Percentiles rank a stretch among this genome's conserved stretches.
phyloP scores from a whole-genome alignment of 1,140 invertebrate species.

The Formica selysi region DNA sequence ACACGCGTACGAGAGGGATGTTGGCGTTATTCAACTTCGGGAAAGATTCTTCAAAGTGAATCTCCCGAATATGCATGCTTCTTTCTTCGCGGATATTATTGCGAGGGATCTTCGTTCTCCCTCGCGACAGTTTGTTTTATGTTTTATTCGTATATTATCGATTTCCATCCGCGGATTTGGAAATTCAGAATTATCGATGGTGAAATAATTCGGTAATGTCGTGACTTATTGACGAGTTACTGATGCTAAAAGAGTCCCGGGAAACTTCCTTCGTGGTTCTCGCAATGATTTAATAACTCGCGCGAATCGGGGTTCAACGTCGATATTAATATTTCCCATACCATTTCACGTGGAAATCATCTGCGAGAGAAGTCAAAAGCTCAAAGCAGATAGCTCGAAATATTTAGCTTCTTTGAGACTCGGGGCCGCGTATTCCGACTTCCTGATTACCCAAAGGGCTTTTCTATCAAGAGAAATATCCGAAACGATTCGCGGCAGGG shows the following conservation, averaged over 20 bases:
- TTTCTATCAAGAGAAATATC: slow-evolving; percentile 61
- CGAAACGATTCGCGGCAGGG: slow-evolving; percentile 32
- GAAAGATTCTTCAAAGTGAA: too few relatives aligned
- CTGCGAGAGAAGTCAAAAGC: slow-evolving; percentile 35
- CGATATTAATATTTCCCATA: slow-evolving; percentile 56
- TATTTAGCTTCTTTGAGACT: slow-evolving; percentile 58
- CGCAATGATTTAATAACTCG: background rate
- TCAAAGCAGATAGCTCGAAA: slow-evolving; percentile 49
- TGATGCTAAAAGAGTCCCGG: background rate
- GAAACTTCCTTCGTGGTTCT: slow-evolving; percentile 1
- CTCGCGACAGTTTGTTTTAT: background rate
- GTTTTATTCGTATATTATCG: background rate
- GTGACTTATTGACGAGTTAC: slow-evolving; percentile 9
- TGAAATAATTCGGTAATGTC: slow-evolving; percentile 10
- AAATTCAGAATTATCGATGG: background rate
- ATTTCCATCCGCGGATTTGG: background rate
- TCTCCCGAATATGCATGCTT: background rate
- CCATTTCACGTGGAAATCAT: slow-evolving; percentile 38
- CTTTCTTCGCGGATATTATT: background rate
- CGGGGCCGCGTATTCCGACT: background rate
- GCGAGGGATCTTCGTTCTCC: background rate
- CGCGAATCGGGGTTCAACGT: background rate
- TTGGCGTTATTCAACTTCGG: slow-evolving; percentile 12
- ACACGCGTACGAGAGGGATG: background rate
- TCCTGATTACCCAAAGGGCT: slow-evolving; percentile 60